phyloP scores from a whole-genome alignment of 2,888 invertebrate species.

The Drosophila austrosaltans region DNA sequence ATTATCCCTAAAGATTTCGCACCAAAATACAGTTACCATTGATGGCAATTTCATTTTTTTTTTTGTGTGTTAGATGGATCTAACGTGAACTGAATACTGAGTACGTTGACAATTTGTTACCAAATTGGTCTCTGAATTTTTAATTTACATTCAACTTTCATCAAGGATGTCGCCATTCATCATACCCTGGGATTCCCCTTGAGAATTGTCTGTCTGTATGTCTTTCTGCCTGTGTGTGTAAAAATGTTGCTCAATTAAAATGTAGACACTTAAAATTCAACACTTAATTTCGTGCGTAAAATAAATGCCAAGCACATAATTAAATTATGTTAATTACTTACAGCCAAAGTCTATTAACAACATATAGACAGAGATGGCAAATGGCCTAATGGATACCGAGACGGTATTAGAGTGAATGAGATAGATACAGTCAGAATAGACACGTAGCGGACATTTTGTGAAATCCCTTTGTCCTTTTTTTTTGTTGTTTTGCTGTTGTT shows the following conservation, averaged over 20 bases:
- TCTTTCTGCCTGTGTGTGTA: conserved; percentile 27
- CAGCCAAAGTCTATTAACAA: conserved; percentile 73
- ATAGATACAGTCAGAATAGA: conserved; percentile 42
- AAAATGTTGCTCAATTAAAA: conserved; percentile 78
- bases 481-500: not conserved
- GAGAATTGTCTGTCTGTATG: not conserved
- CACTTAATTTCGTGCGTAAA: conserved; percentile 80
- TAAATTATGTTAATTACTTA: conserved; percentile 77
- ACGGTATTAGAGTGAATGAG: not conserved
- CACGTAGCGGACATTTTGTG: conserved; percentile 23
- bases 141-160: conserved; percentile 12
- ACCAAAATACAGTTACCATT: not conserved
- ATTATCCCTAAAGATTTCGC: not conserved
- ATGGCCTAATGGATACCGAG: not conserved
- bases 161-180: conserved; percentile 2
- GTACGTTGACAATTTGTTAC: not conserved
- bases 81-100: not conserved
- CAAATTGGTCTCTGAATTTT: conserved; percentile 12
- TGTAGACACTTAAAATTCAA: conserved; percentile 77
- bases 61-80: too few relatives aligned
- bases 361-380: conserved; percentile 17
- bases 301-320: conserved; percentile 80
- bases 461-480: conserved; percentile 37
- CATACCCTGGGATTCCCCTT: conserved; percentile 14
- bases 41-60: not conserved